Percentiles rank a stretch among this genome's conserved stretches.
Evolutionary conservation across 1,140 invertebrate genomes (phyloP).

Genomic region (Fopius arisanus): DNA sequence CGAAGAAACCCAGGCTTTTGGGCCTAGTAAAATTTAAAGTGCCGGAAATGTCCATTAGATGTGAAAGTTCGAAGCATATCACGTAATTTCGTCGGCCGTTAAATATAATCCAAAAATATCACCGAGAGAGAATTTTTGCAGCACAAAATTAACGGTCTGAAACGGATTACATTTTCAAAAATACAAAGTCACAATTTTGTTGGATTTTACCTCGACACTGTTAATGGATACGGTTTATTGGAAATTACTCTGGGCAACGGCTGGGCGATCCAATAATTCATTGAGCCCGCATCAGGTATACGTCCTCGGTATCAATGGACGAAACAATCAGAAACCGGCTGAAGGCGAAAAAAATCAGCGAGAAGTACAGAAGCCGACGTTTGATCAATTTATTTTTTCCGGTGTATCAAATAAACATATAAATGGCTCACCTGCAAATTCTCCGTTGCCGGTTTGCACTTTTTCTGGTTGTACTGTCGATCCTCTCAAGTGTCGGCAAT

Average conservation of each 20-base stretch:
- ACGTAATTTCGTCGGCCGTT: too few relatives aligned
- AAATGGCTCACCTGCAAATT: neutral
- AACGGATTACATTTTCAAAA: neutral
- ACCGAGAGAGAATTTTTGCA: neutral
- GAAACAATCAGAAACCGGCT: neutral
- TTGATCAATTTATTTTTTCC: constrained; percentile 1
- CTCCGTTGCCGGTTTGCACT: neutral
- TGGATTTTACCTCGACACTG: neutral
- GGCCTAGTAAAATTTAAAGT: too few relatives aligned
- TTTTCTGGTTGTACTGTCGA: neutral
- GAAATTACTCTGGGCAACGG: neutral
- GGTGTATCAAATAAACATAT: neutral
- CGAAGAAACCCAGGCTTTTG: too few relatives aligned
- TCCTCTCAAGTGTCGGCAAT: neutral
- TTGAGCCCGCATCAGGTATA: neutral
- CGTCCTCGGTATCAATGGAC: neutral
- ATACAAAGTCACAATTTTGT: neutral
- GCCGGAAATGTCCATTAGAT: too few relatives aligned
- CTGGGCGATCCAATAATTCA: neutral
- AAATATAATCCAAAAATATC: too few relatives aligned
- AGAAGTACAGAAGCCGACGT: neutral
- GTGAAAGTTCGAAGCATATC: too few relatives aligned
- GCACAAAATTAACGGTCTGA: neutral
- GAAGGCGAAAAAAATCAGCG: neutral
- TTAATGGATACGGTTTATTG: neutral